phyloP scores from a whole-genome alignment of 1,140 invertebrate species.

The Stegodyphus mimosarum region DNA sequence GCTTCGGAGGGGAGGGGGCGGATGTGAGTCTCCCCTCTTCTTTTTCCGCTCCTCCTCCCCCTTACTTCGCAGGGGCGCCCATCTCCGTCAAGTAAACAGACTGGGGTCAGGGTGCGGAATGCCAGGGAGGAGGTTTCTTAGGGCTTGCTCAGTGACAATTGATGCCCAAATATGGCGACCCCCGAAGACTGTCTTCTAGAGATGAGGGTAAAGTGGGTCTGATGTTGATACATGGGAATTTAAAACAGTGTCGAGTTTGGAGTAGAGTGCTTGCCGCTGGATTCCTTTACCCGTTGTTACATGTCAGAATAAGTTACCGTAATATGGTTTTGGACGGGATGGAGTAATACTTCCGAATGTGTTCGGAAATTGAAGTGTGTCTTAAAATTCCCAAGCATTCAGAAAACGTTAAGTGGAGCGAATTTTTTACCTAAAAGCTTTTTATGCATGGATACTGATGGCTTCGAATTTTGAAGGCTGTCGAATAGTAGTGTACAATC shows the following conservation, averaged over 20 bases:
- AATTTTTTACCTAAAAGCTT: too few species aligned
- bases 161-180: slow-evolving; percentile 7
- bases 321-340: too few species aligned
- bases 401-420: too few species aligned
- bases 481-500: background rate
- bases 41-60: slow-evolving; percentile 1
- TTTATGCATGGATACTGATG: too few species aligned
- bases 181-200: background rate
- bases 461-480: background rate
- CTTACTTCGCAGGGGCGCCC: background rate
- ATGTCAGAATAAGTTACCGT: too few species aligned
- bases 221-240: background rate
- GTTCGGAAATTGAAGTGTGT: too few species aligned
- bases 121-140: background rate
- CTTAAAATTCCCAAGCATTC: too few species aligned
- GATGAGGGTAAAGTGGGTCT: too few species aligned
- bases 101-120: slow-evolving; percentile 40
- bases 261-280: background rate
- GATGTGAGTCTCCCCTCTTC: background rate
- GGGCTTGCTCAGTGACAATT: background rate
- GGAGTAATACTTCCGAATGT: too few species aligned
- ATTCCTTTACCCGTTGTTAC: too few species aligned
- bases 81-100: background rate
- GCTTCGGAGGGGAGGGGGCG: background rate
- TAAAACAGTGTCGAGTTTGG: background rate